Conservation (phyloP, 2,888 invertebrate species). For the Scaeva pyrastri region DNA sequence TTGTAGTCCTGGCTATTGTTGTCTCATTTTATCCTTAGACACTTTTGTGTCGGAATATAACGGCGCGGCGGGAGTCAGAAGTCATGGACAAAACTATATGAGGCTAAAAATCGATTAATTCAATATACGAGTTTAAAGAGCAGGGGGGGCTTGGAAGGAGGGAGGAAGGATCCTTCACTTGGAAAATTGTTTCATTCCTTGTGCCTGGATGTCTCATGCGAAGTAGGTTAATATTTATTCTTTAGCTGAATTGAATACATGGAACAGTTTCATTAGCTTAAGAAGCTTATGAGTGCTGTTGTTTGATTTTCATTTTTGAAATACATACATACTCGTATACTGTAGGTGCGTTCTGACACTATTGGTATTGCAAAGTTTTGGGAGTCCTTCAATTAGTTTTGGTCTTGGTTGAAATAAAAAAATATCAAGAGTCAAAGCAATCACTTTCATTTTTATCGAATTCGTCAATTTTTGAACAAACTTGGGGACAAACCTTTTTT, state of each 20-base stretch:
- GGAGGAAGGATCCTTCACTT: constrained; percentile 18
- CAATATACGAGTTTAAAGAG: constrained; percentile 13
- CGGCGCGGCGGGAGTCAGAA: constrained; percentile 23
- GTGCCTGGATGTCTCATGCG: constrained; percentile 14
- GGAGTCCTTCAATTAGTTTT: no score
- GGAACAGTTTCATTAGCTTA: constrained; percentile 1
- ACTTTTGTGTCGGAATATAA: neutral
- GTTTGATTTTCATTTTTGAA: neutral
- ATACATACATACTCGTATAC: no score
- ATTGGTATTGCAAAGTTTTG: no score
- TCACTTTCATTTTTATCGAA: no score
- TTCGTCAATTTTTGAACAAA: no score
- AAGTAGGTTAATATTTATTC: constrained; percentile 13
- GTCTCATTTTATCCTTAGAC: constrained; percentile 21
- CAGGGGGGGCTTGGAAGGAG: neutral
- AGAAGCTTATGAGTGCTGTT: neutral
- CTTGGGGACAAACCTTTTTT: no score
- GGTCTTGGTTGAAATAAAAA: no score
- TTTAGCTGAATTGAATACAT: constrained; percentile 3
- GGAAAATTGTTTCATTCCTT: constrained; percentile 32
- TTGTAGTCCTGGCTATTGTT: constrained; percentile 19
- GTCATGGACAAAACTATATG: constrained; percentile 30
- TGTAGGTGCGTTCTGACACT: neutral
- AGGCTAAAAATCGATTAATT: constrained; percentile 38
- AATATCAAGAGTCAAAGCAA: no score